Evolutionary conservation across 2,113 vertebrate genomes (phyloP).

Genomic region (Takifugu bimaculatus): DNA sequence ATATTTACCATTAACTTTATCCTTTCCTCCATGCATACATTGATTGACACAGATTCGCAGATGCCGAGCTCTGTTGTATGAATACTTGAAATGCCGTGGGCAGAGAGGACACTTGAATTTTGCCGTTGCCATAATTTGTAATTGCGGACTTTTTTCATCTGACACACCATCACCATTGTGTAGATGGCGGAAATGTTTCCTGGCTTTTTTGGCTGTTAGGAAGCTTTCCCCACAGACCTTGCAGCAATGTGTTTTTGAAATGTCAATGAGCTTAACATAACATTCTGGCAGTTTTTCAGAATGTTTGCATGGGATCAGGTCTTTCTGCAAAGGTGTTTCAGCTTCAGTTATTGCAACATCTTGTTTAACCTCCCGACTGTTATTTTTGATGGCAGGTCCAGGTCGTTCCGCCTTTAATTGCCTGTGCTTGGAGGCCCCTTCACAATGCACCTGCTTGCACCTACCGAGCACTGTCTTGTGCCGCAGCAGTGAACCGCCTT

Average conservation of each 20-base stretch:
- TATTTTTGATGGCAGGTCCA: background rate
- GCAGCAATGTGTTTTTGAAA: slow-evolving; percentile 45
- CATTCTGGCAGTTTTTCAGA: slow-evolving; percentile 46
- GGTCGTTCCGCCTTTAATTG: background rate
- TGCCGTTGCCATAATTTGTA: background rate
- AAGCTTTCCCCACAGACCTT: slow-evolving; percentile 55
- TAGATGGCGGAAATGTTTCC: slow-evolving; percentile 40
- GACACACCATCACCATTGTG: slow-evolving; percentile 21
- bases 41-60: slow-evolving; percentile 67
- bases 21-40: slow-evolving; percentile 30
- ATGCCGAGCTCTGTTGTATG: slow-evolving; percentile 69
- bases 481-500: slow-evolving; percentile 29
- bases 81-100: slow-evolving; percentile 67
- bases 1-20: slow-evolving; percentile 52
- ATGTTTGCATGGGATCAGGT: background rate
- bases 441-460: slow-evolving; percentile 23
- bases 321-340: slow-evolving; percentile 1
- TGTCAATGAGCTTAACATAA: slow-evolving; percentile 69
- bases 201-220: slow-evolving; percentile 15
- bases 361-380: background rate
- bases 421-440: no score
- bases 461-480: slow-evolving; percentile 52
- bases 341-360: slow-evolving; percentile 2
- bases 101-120: slow-evolving; percentile 72
- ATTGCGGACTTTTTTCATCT: slow-evolving; percentile 25